Evolutionary conservation across 1,140 invertebrate species (phyloP).

Genomic region (Euwallacea similis): DNA sequence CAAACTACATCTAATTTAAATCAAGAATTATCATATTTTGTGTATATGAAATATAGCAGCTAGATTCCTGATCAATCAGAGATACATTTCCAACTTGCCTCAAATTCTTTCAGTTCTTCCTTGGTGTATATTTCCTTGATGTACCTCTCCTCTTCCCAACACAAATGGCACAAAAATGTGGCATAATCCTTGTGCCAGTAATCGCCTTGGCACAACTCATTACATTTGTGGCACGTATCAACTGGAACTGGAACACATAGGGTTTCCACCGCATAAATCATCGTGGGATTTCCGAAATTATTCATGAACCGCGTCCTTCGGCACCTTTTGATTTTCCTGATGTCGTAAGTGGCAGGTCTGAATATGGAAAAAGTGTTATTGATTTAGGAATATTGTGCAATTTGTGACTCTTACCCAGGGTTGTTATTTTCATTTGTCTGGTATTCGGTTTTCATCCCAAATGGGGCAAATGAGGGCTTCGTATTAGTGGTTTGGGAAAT

Average conservation of each 20-base stretch:
- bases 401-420: slow-evolving; percentile 31
- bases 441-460: slow-evolving; percentile 24
- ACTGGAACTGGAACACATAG: slow-evolving; percentile 41
- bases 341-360: slow-evolving; percentile 44
- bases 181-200: slow-evolving; percentile 46
- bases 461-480: slow-evolving; percentile 24
- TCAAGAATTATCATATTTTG: too few species aligned
- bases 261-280: slow-evolving; percentile 42
- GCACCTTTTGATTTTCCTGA: slow-evolving; percentile 33
- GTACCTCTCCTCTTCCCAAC: slow-evolving; percentile 43
- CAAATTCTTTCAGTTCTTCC: slow-evolving; percentile 41
- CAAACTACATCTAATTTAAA: too few species aligned
- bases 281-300: slow-evolving; percentile 42
- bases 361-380: slow-evolving; percentile 9
- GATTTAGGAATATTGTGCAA: neutral
- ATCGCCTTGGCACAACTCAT: slow-evolving; percentile 42
- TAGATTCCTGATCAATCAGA: too few species aligned
- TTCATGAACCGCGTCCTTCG: slow-evolving; percentile 34
- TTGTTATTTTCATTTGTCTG: slow-evolving; percentile 18
- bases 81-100: slow-evolving; percentile 34
- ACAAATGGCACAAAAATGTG: slow-evolving; percentile 43
- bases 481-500: neutral
- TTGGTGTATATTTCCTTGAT: slow-evolving; percentile 37
- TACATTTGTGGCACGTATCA: slow-evolving; percentile 45
- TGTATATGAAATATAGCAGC: too few species aligned